Evolutionary conservation across 2,888 invertebrate species (phyloP), one percentile per base, ranked within the genome.

Genomic region (Tetropium fuscum): DNA sequence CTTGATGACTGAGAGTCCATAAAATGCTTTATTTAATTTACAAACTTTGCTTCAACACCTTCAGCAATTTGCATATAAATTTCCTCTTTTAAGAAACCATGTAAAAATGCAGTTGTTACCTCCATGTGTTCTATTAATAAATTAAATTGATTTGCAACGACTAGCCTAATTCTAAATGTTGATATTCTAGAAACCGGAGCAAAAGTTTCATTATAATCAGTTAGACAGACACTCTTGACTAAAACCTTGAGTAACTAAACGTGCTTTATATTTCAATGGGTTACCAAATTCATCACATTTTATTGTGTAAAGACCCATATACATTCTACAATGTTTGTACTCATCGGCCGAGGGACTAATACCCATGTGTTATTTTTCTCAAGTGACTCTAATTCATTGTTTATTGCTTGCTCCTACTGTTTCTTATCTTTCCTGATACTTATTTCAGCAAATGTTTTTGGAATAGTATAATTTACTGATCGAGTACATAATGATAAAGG

Each of bases 371-470:
- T 25, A 4, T 25, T 4, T 4, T 25, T 25, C 2, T 25, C 25
- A 25, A 25, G 25, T 25, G 25, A 25, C 25, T n/a, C n/a, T 25
- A 4, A 25, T 25, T 25, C 25, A 1, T 25, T 25, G 11, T 51
- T 47, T 7, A 47, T 16, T 11, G 43, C 40, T 19, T 13, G 15
- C 40, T 40, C 40, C 40, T 16, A 40, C 43, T 47, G 47, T 13
- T 30, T 27, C 16, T 32, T 22, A 32, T 47, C 47, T 13, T 47
- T 18, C 47, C 32, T 47, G 15, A 5, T 10, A 32, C 19, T 47
- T 32, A 47, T 47, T 34, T 48, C 48, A 32, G 5, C n/a, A 20
- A 20, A 36, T 18, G 13, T 25, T 47, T 47, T 32, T 8, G 47
- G 32, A 45, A 27, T 27, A 27, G 16, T 27, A 15, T 45, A 25